Base-by-base conservation (phyloP, 2,888 invertebrate genomes). In the Timandra comae region DNA sequence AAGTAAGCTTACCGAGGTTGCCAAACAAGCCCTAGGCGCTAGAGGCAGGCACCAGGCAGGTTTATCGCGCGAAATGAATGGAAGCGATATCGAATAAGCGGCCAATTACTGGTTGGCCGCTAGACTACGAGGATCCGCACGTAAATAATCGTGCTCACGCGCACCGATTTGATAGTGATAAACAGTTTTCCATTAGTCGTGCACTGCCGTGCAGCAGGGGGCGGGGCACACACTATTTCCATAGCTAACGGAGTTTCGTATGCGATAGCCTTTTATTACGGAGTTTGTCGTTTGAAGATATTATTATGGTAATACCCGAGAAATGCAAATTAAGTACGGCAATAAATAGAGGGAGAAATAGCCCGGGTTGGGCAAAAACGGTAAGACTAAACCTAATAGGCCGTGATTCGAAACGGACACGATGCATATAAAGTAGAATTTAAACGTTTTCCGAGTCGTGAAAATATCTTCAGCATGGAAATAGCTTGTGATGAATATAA, bases 31-130 rank as follows among this genome's bases (percentile, higher is more conserved):
- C 63, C 46, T 49, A 48, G 60, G 66, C 57, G 46, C 49, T 27
- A 25, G 27, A 29, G 27, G 27, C 33, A 27, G 35, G 30, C 36
- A 30, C 55, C 51, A 49, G 65, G 68, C 68, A 61, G 63, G 64
- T 71, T 77, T 81, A 79, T 80, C 78, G 63, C 57, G 61, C 59
- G 67, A 74, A 75, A 81, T 84, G 77, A 80, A 80, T 81, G 80
- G 77, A 73, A 57, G 70, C 67, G 76, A 78, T 81, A 79, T 66
- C 72, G 69, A 71, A 74, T 76, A 74, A 73, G 70, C 72, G 73
- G 69, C 72, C 80, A 80, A 80, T 81, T 81, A 81, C 71, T 58
- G 66, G 53, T 53, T 55, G 54, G 50, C 62, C 65, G 63, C 53
- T 59, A 70, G 68, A 69, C 76, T 58, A 64, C 65, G 60, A 63